phyloP scores from a whole-genome alignment of 2,888 invertebrate species.

The Agrochola litura region DNA sequence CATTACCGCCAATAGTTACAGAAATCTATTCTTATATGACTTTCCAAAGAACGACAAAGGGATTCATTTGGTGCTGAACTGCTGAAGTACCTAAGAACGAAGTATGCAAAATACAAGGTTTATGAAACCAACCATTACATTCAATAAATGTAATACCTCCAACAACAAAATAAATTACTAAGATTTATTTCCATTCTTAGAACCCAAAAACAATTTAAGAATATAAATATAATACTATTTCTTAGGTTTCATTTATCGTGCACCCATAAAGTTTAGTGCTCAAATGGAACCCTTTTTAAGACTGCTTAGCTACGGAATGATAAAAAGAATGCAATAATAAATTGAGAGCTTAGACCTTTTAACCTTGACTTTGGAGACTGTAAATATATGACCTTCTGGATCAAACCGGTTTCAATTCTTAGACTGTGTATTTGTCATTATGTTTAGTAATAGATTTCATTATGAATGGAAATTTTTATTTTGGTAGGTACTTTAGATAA shows the following conservation, averaged over 20 bases:
- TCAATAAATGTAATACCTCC: neutral
- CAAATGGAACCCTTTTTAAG: constrained; percentile 37
- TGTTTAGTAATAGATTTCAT: constrained; percentile 1
- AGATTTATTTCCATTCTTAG: neutral
- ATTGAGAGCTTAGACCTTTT: constrained; percentile 33
- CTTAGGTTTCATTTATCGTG: constrained; percentile 30
- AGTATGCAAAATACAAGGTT: neutral
- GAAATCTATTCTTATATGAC: neutral
- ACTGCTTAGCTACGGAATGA: constrained; percentile 36
- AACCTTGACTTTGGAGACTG: constrained; percentile 34
- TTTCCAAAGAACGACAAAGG: neutral
- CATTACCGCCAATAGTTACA: neutral
- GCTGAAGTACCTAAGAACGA: neutral
- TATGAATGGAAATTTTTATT: neutral
- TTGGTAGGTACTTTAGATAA: neutral
- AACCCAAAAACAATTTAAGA: constrained; percentile 26
- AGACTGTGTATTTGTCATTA: neutral
- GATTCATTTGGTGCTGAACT: neutral
- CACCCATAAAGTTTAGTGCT: constrained; percentile 38
- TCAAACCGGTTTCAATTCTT: neutral
- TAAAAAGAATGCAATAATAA: constrained; percentile 56
- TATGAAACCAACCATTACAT: neutral
- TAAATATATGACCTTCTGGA: constrained; percentile 30
- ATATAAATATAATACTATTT: constrained; percentile 32
- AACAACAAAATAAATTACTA: neutral